A percentile compares a stretch with the other conserved stretches of the same genome.
Evolutionary conservation across 2,888 invertebrate genomes (phyloP).

Genomic region (Lissocephala sabroskyi): DNA sequence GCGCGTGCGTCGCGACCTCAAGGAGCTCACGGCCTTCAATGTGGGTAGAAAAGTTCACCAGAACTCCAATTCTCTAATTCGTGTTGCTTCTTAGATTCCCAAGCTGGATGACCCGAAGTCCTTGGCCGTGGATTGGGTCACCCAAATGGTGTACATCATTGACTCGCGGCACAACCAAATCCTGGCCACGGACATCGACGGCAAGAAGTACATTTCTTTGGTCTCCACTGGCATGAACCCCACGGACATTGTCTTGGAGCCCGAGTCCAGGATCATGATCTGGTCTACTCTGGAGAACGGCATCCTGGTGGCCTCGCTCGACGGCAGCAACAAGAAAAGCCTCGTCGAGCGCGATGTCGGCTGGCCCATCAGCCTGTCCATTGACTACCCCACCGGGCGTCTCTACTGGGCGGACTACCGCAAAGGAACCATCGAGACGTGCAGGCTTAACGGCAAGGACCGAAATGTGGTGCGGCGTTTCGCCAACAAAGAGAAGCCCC

Average conservation of each 20-base stretch:
- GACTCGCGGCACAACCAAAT: constrained; percentile 73
- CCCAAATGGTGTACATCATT: constrained; percentile 81
- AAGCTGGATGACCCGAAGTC: constrained; percentile 80
- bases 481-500: constrained; percentile 76
- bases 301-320: constrained; percentile 79
- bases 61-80: neutral
- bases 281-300: constrained; percentile 84
- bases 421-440: constrained; percentile 80
- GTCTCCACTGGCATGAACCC: constrained; percentile 76
- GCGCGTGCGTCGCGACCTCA: constrained; percentile 64
- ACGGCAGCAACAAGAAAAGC: constrained; percentile 76
- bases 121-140: constrained; percentile 82
- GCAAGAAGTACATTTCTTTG: constrained; percentile 67
- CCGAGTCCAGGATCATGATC: constrained; percentile 77
- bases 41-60: constrained; percentile 35
- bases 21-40: constrained; percentile 68
- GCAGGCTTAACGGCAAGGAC: constrained; percentile 80
- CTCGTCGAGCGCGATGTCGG: constrained; percentile 78
- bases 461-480: constrained; percentile 77
- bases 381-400: constrained; percentile 82
- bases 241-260: constrained; percentile 80
- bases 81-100: constrained; percentile 69
- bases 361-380: constrained; percentile 84
- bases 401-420: constrained; percentile 91
- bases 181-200: constrained; percentile 70